A percentile compares a stretch with the other conserved stretches of the same genome.
phyloP scores from a whole-genome alignment of 2,888 invertebrate species.

The Eupithecia tripunctaria region DNA sequence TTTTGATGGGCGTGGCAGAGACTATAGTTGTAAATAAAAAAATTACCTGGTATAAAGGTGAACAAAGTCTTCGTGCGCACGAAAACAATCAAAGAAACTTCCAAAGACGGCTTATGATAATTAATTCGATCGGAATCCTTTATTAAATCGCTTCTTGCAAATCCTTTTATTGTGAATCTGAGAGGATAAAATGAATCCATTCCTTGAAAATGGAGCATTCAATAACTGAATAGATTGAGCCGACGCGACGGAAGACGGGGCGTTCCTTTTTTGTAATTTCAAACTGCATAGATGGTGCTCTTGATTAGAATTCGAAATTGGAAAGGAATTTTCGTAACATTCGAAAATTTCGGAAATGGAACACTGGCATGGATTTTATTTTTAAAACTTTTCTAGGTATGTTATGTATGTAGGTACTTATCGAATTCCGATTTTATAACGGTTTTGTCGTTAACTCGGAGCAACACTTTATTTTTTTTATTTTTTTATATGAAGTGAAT shows the following conservation, averaged over 20 bases:
- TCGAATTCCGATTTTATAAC: background rate
- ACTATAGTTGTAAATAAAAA: background rate
- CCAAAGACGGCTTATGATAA: slow-evolving; percentile 42
- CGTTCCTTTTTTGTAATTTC: slow-evolving; percentile 49
- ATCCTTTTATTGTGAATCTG: slow-evolving; percentile 40
- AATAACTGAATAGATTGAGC: slow-evolving; percentile 65
- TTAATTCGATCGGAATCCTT: slow-evolving; percentile 43
- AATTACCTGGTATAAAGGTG: background rate
- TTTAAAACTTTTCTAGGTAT: too few relatives aligned
- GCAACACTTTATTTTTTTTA: too few relatives aligned
- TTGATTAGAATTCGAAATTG: slow-evolving; percentile 58
- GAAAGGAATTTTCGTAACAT: slow-evolving; percentile 35
- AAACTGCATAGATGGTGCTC: slow-evolving; percentile 40
- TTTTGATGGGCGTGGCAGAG: background rate
- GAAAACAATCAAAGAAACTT: slow-evolving; percentile 13
- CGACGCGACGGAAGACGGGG: slow-evolving; percentile 48
- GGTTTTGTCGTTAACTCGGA: too few relatives aligned
- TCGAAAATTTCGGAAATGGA: slow-evolving; percentile 17
- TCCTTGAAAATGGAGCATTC: slow-evolving; percentile 64
- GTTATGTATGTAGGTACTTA: background rate
- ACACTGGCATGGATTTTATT: background rate
- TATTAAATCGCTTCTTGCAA: slow-evolving; percentile 47
- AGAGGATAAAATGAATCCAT: slow-evolving; percentile 46
- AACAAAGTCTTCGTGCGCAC: background rate
- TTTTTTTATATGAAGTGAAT: too few relatives aligned